These are phyloP conservation scores for Paramormyrops hopkinsi DNA, from an alignment of 2,797 vertebrate genomes.

Conservation along the genomic window DNA sequence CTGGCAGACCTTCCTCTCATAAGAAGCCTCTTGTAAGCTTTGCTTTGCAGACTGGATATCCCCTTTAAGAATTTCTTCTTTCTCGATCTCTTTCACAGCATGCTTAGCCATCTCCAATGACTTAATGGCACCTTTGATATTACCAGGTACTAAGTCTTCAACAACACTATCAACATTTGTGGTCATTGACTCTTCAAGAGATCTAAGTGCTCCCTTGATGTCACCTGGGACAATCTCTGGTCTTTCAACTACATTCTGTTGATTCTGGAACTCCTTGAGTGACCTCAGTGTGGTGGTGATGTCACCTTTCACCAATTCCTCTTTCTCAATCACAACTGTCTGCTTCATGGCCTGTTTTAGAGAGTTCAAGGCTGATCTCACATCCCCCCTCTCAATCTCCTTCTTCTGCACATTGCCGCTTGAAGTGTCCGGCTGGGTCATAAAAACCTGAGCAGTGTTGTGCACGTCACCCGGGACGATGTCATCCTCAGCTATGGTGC, in stretches of 20 bases:
- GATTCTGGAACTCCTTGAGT: slow-evolving; percentile 66
- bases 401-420: slow-evolving; percentile 62
- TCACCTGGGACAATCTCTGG: slow-evolving; percentile 69
- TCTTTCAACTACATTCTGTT: slow-evolving; percentile 66
- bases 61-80: slow-evolving; percentile 62
- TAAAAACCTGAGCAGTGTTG: slow-evolving; percentile 75
- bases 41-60: slow-evolving; percentile 59
- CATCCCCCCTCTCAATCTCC: slow-evolving; percentile 75
- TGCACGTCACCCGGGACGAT: slow-evolving; percentile 80
- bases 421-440: slow-evolving; percentile 61
- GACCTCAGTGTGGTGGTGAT: slow-evolving; percentile 66
- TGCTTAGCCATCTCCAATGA: slow-evolving; percentile 69
- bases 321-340: slow-evolving; percentile 65
- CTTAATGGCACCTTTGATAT: slow-evolving; percentile 73
- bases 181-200: slow-evolving; percentile 72
- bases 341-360: slow-evolving; percentile 74
- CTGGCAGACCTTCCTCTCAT: slow-evolving; percentile 55
- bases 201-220: slow-evolving; percentile 72
- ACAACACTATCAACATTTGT: slow-evolving; percentile 62
- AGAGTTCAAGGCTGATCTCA: slow-evolving; percentile 71
- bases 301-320: slow-evolving; percentile 76
- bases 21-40: slow-evolving; percentile 58
- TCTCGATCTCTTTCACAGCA: slow-evolving; percentile 63
- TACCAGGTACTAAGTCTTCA: slow-evolving; percentile 72
- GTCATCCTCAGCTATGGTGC: slow-evolving; percentile 69